Evolutionary conservation across 2,113 vertebrate species (phyloP).

Genomic region (Cairina moschata): DNA sequence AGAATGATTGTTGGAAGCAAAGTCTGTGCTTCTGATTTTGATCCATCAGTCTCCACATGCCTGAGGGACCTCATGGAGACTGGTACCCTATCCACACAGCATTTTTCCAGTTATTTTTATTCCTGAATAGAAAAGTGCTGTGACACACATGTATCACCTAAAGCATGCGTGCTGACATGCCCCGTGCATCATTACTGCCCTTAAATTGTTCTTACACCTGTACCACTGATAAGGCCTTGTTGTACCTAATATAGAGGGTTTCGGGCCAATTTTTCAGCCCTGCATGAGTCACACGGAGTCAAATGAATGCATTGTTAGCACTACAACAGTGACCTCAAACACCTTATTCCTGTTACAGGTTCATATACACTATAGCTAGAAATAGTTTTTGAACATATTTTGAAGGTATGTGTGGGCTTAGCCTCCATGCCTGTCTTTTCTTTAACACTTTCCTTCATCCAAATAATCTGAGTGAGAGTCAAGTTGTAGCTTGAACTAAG

Average conservation of each 20-base stretch:
- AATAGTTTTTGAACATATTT: neutral
- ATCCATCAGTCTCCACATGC: too few relatives aligned
- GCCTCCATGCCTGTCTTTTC: neutral
- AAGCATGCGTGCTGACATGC: rapidly evolving
- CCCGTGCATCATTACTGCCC: neutral
- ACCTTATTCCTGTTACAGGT: neutral
- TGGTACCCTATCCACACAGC: neutral
- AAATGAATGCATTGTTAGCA: neutral
- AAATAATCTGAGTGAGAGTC: neutral
- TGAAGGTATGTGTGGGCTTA: neutral
- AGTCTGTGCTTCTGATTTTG: neutral
- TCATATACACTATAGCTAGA: neutral
- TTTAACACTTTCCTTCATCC: neutral
- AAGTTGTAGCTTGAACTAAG: neutral
- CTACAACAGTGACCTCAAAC: neutral
- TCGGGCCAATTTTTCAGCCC: neutral
- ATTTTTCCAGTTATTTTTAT: neutral
- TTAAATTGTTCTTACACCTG: neutral
- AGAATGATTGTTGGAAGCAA: neutral
- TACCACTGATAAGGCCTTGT: neutral
- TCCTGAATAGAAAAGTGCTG: neutral
- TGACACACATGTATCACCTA: rapidly evolving
- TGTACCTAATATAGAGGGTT: neutral
- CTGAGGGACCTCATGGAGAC: neutral
- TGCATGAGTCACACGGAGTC: neutral